Evolutionary conservation across 2,888 invertebrate species (phyloP).

Genomic region (Disparrhopalites patrizii): DNA sequence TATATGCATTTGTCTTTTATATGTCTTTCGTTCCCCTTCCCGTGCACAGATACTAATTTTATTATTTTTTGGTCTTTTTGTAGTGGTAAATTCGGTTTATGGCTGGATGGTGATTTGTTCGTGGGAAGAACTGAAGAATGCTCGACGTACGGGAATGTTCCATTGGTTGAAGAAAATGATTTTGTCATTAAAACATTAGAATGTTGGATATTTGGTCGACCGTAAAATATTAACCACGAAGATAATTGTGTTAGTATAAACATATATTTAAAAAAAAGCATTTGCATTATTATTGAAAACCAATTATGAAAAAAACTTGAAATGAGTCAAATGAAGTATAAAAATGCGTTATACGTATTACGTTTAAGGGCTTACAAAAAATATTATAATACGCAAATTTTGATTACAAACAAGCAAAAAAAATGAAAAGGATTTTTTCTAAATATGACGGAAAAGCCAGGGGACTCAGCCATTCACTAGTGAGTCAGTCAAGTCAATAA

Average conservation of each 20-base stretch:
- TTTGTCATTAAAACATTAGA: slow-evolving; percentile 96
- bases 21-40: too few species aligned
- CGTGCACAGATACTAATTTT: too few species aligned
- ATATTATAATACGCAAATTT: too few species aligned
- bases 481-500: too few species aligned
- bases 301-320: neutral
- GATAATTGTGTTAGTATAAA: slow-evolving; percentile 7
- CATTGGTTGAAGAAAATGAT: slow-evolving; percentile 87
- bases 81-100: slow-evolving; percentile 94
- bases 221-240: neutral
- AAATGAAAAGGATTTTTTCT: too few species aligned
- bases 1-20: too few species aligned
- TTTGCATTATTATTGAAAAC: too few species aligned
- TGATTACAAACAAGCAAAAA: too few species aligned
- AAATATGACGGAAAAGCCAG: too few species aligned
- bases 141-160: slow-evolving; percentile 95
- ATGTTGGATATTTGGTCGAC: slow-evolving; percentile 84
- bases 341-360: slow-evolving; percentile 1
- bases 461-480: too few species aligned
- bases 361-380: neutral
- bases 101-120: slow-evolving; percentile 96
- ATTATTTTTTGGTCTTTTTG: slow-evolving; percentile 44
- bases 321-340: slow-evolving; percentile 5
- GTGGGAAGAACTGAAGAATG: slow-evolving; percentile 92
- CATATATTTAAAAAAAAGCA: neutral